Evolutionary conservation across 1,140 invertebrate genomes (phyloP).

Genomic region (Caerostris extrusa): DNA sequence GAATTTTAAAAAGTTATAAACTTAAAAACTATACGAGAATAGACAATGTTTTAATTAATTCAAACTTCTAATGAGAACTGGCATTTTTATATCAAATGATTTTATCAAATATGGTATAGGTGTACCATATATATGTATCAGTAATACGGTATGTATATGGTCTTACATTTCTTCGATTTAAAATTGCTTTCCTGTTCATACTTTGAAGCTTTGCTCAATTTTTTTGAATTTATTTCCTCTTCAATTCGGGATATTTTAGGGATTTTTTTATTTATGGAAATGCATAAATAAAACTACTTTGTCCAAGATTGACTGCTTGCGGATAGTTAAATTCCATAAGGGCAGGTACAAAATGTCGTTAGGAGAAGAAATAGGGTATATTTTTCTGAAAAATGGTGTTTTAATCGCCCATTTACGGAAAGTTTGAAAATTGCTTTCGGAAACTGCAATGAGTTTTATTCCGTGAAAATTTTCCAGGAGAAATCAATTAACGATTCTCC

Average conservation of each 20-base stretch:
- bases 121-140: too few species aligned
- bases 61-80: too few species aligned
- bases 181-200: too few species aligned
- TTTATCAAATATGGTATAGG: too few species aligned
- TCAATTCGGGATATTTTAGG: background rate
- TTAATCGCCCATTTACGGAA: slow-evolving; percentile 55
- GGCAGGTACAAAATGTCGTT: background rate
- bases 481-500: slow-evolving; percentile 68
- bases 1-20: too few species aligned
- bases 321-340: background rate
- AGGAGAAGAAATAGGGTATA: slow-evolving; percentile 11
- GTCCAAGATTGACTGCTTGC: background rate
- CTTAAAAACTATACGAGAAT: too few species aligned
- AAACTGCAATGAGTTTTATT: slow-evolving; percentile 32
- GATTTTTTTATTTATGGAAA: slow-evolving; percentile 17
- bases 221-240: background rate
- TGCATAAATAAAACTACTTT: background rate
- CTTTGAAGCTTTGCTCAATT: background rate
- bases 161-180: too few species aligned
- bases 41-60: too few species aligned
- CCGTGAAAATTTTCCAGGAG: slow-evolving; percentile 31
- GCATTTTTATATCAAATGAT: too few species aligned
- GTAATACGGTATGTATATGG: too few species aligned
- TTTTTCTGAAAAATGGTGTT: slow-evolving; percentile 64
- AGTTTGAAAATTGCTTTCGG: slow-evolving; percentile 55